Percentiles rank a stretch among this genome's conserved stretches.
These are phyloP conservation scores for Melikaiella ostensackeni DNA, from an alignment of 2,888 invertebrate genomes.

Conservation along the genomic window DNA sequence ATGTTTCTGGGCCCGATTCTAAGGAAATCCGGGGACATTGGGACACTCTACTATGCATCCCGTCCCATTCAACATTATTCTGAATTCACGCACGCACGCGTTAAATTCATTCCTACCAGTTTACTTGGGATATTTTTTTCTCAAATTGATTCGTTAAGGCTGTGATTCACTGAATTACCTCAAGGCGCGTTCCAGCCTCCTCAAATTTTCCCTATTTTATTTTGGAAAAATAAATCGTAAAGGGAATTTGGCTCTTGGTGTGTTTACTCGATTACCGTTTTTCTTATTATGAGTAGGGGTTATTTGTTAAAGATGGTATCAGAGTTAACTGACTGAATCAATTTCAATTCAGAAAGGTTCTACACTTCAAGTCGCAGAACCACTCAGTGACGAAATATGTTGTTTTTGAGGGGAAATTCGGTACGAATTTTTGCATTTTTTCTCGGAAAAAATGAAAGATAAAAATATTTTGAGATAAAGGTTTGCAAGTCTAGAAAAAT, in stretches of 20 bases:
- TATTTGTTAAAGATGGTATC: too few relatives aligned
- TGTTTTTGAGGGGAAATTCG: too few relatives aligned
- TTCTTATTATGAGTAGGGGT: background rate
- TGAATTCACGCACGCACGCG: conserved; percentile 29
- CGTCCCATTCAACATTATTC: conserved; percentile 21
- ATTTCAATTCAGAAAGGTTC: too few relatives aligned
- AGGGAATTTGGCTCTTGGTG: background rate
- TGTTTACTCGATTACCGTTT: background rate
- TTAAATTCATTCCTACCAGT: conserved; percentile 21
- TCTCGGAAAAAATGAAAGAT: too few relatives aligned
- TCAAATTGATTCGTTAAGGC: conserved; percentile 35
- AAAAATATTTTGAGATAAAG: too few relatives aligned
- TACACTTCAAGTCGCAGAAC: too few relatives aligned
- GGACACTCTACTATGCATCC: background rate
- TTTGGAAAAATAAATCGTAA: conserved; percentile 8
- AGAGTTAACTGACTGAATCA: too few relatives aligned
- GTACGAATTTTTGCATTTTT: too few relatives aligned
- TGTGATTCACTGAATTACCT: background rate
- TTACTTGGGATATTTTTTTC: conserved; percentile 5
- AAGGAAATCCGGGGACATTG: conserved; percentile 43
- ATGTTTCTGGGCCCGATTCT: conserved; percentile 55
- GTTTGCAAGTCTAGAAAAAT: too few relatives aligned
- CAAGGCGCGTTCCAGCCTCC: conserved; percentile 15
- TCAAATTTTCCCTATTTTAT: background rate
- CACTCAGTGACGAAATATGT: too few relatives aligned